These are phyloP conservation scores for Neoaliturus tenellus DNA, from an alignment of 2,888 invertebrate genomes.

Conservation along the genomic window DNA sequence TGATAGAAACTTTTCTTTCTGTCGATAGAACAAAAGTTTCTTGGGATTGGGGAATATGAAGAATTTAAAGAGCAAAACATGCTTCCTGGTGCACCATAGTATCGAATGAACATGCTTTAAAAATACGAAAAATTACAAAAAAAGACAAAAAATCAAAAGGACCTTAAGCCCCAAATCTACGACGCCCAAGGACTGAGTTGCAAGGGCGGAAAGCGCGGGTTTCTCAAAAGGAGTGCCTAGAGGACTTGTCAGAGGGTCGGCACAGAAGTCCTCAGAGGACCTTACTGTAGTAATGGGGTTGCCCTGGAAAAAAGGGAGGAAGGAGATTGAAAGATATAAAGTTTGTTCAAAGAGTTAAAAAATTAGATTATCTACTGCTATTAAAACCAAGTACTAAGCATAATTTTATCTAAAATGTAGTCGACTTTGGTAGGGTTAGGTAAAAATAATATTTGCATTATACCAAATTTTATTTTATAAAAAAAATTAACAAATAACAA, in stretches of 20 bases:
- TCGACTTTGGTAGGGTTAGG: too few relatives aligned
- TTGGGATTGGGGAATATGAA: too few relatives aligned
- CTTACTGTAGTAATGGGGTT: constrained; percentile 1
- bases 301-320: background rate
- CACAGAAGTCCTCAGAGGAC: background rate
- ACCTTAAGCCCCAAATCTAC: constrained; percentile 38
- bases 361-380: too few relatives aligned
- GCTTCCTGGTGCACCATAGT: background rate
- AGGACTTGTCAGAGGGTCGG: background rate
- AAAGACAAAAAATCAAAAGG: background rate
- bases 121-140: background rate
- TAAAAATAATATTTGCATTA: too few relatives aligned
- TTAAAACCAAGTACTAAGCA: too few relatives aligned
- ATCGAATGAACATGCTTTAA: background rate
- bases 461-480: too few relatives aligned
- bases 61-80: too few relatives aligned
- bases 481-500: too few relatives aligned
- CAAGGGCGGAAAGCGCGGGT: constrained; percentile 33
- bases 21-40: too few relatives aligned
- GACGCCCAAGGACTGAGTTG: constrained; percentile 11
- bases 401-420: too few relatives aligned
- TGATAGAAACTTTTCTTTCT: too few relatives aligned
- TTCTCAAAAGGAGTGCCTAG: constrained; percentile 15
- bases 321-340: background rate
- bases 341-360: too few relatives aligned